Percentiles rank a stretch among this genome's conserved stretches.
These are phyloP conservation scores for Melolontha melolontha DNA, from an alignment of 2,888 invertebrate species.

Conservation along the genomic window DNA sequence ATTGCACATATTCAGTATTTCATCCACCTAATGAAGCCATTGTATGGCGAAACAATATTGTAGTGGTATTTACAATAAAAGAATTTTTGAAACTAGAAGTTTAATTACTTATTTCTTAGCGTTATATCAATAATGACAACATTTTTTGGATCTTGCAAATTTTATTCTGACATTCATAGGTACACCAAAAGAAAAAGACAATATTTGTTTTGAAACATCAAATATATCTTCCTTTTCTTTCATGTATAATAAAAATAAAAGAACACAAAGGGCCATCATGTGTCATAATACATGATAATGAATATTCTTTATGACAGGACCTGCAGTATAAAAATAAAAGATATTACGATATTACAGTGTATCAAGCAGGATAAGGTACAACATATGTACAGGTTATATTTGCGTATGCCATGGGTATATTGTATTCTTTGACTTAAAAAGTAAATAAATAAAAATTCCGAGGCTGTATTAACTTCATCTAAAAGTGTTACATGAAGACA, in stretches of 20 bases:
- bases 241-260: slow-evolving; percentile 3
- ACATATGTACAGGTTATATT: slow-evolving; percentile 10
- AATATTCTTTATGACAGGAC: slow-evolving; percentile 15
- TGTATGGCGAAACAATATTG: too few relatives aligned
- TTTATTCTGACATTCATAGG: too few relatives aligned
- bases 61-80: too few relatives aligned
- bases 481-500: background rate
- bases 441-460: slow-evolving; percentile 13
- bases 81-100: too few relatives aligned
- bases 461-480: background rate
- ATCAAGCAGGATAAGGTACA: slow-evolving; percentile 5
- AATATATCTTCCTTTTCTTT: too few relatives aligned
- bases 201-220: too few relatives aligned
- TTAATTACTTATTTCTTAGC: too few relatives aligned
- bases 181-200: too few relatives aligned
- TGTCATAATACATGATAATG: slow-evolving; percentile 27
- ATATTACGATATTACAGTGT: slow-evolving; percentile 34
- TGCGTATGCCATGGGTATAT: slow-evolving; percentile 5
- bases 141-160: too few relatives aligned
- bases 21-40: too few relatives aligned
- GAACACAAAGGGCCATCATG: slow-evolving; percentile 27
- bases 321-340: slow-evolving; percentile 35
- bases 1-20: too few relatives aligned
- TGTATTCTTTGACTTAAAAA: slow-evolving; percentile 9
- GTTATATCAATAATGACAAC: too few relatives aligned